Percentiles rank a stretch among this genome's conserved stretches.
phyloP scores from a whole-genome alignment of 2,797 vertebrate genomes.

The Xenopus petersii region DNA sequence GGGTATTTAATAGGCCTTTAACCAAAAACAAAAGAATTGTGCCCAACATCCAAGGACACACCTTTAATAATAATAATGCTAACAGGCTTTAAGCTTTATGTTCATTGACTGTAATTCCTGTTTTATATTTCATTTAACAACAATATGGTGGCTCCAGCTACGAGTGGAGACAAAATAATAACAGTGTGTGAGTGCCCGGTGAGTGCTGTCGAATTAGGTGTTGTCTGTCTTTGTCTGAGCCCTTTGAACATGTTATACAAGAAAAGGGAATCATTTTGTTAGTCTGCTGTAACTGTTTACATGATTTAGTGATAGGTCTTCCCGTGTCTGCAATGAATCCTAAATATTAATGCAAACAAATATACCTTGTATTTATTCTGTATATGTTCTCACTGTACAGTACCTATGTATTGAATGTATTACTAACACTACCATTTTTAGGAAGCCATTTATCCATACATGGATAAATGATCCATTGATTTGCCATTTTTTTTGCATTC shows the following conservation, averaged over 20 bases:
- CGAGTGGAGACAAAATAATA: background rate
- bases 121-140: background rate
- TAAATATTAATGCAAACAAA: constrained; percentile 16
- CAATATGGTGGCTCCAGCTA: background rate
- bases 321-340: background rate
- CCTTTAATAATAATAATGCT: too few relatives aligned
- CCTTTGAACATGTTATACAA: too few relatives aligned
- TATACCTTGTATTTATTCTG: constrained; percentile 25
- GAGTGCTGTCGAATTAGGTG: background rate
- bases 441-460: background rate
- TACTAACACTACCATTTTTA: constrained; percentile 4
- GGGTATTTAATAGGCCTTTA: too few relatives aligned
- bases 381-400: constrained; percentile 8
- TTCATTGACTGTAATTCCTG: too few relatives aligned
- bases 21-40: too few relatives aligned
- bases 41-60: too few relatives aligned
- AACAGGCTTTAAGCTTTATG: too few relatives aligned
- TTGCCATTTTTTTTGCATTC: background rate
- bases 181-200: background rate
- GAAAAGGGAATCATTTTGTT: background rate
- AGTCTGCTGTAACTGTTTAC: constrained; percentile 20
- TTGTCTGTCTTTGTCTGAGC: too few relatives aligned
- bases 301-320: background rate
- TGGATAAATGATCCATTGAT: background rate
- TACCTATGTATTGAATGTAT: constrained; percentile 19